phyloP scores from a whole-genome alignment of 2,797 vertebrate genomes.

The Eulemur mongoz region DNA sequence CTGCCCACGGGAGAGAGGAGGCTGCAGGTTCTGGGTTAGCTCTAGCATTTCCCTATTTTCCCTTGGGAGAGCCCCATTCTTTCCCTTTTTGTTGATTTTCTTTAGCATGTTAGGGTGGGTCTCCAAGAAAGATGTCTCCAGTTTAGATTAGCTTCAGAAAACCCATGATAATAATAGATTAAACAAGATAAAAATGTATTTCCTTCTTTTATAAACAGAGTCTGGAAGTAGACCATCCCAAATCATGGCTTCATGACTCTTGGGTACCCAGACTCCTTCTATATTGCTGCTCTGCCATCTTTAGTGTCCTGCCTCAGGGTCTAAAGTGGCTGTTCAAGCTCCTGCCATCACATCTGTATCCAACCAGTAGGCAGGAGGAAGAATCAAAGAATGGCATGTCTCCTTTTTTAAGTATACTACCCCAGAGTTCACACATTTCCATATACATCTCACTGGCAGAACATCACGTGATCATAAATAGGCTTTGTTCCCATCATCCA shows the following conservation, averaged over 20 bases:
- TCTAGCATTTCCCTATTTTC: not conserved
- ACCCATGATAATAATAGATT: not conserved
- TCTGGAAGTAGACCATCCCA: not conserved
- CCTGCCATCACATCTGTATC: not conserved
- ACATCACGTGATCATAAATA: not conserved
- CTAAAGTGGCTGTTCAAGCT: not conserved
- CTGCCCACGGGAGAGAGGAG: accelerated
- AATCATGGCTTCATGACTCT: not conserved
- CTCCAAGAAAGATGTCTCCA: not conserved
- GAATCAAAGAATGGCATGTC: not conserved
- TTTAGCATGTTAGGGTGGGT: not conserved
- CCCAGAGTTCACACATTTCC: not conserved
- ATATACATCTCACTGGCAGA: not conserved
- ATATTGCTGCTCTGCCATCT: not conserved
- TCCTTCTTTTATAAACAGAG: not conserved
- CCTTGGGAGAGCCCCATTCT: not conserved
- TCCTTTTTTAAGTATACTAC: not conserved
- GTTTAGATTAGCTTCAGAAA: not conserved
- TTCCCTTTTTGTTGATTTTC: not conserved
- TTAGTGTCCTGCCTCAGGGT: not conserved
- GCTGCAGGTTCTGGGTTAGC: not conserved
- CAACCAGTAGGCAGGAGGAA: not conserved
- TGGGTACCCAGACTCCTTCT: not conserved
- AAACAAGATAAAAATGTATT: not conserved
- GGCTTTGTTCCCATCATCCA: not conserved